A percentile compares a stretch with the other conserved stretches of the same genome.
Evolutionary conservation across 2,888 invertebrate genomes (phyloP).

Genomic region (Macrosoma leucophasiata): DNA sequence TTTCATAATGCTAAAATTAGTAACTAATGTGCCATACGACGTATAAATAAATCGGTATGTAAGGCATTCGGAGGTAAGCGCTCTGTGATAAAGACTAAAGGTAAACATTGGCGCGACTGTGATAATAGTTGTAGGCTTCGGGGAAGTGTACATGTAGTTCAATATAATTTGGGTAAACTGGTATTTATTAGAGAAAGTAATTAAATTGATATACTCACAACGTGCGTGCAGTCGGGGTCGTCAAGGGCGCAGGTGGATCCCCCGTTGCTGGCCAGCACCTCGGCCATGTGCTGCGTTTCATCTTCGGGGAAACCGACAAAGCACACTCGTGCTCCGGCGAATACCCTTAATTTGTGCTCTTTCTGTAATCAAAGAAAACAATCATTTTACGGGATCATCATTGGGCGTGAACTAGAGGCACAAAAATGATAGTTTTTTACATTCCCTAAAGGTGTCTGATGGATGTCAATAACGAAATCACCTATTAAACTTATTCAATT

Average conservation of each 20-base stretch:
- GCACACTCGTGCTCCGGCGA: slow-evolving; percentile 89
- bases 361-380: slow-evolving; percentile 53
- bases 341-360: slow-evolving; percentile 88
- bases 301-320: slow-evolving; percentile 94
- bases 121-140: neutral
- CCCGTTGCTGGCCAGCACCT: slow-evolving; percentile 90
- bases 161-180: too few relatives aligned
- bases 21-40: slow-evolving; percentile 46
- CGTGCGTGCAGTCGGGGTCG: slow-evolving; percentile 91
- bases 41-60: slow-evolving; percentile 50
- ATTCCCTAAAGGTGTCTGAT: too few relatives aligned
- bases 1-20: slow-evolving; percentile 57
- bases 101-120: slow-evolving; percentile 6
- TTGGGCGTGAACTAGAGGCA: too few relatives aligned
- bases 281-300: slow-evolving; percentile 94
- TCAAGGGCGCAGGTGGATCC: slow-evolving; percentile 85
- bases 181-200: too few relatives aligned
- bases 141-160: too few relatives aligned
- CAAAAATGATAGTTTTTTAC: too few relatives aligned
- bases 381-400: too few relatives aligned
- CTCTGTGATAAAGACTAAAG: slow-evolving; percentile 27
- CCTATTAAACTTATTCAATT: too few relatives aligned
- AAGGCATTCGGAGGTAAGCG: slow-evolving; percentile 45
- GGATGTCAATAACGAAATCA: too few relatives aligned
- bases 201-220: slow-evolving; percentile 92